Evolutionary conservation across 2,888 invertebrate species (phyloP), one percentile per base, ranked within the genome.

Genomic region (Hyles lineata): DNA sequence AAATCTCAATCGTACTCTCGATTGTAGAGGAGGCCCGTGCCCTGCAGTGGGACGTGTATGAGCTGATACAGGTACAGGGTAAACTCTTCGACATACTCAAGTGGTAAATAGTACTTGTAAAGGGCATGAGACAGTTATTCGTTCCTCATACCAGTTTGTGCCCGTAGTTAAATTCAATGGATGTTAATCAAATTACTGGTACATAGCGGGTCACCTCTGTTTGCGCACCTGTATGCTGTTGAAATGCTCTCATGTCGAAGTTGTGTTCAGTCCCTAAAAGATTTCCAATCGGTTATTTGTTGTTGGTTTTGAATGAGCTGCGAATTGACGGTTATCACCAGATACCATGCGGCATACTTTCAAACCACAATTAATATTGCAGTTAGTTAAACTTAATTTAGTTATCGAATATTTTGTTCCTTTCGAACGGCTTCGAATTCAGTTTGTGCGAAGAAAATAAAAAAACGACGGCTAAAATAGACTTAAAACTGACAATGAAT

Each of bases 221-320:
- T 67, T 67, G 67, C 23, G 23, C 67, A 67, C 67, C 67, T 67
- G 67, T 50, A 67, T 17, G 50, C n/a, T 62, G 35, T 67, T 67
- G 43, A 50, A 67, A 67, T 50, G 23, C 35, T 67, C 50, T 50
- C 23, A 21, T 21, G 63, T n/a, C 21, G 63, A 35, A 11, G 21
- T n/a, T 63, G 35, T 63, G 11, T 63, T 63, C 63, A 21, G 15
- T 35, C 8, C 9, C 9, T 9, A 62, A 21, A 59, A 59, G 1
- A 43, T 11, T 35, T 43, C 59, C 29, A 19, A 19, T 29, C 25
- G 1, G 29, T 61, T 19, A 7, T 11, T 43, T 11, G 9, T 43
- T 11, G 7, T 8, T 35, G 43, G 43, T 43, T 11, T 11, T 43
- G 43, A 2, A 11, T 43, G 11, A 11, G 43, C 43, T 43, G 43